These are phyloP conservation scores for Xyrauchen texanus DNA, from an alignment of 2,113 vertebrate genomes.

Conservation along the genomic window DNA sequence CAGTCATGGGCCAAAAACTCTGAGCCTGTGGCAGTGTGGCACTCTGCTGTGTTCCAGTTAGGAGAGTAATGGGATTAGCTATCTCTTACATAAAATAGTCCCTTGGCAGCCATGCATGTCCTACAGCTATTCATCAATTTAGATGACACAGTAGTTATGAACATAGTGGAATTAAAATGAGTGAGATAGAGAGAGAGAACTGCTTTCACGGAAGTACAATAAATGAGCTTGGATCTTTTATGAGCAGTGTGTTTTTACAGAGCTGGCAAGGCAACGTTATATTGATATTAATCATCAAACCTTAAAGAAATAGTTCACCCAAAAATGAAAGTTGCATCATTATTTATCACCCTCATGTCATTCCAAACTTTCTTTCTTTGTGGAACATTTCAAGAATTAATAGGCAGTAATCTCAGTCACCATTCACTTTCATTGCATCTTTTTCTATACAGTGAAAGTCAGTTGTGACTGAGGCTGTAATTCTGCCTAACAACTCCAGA, in stretches of 20 bases:
- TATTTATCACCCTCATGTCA: no score
- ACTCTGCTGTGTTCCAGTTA: constrained; percentile 15
- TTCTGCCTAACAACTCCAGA: no score
- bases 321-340: no score
- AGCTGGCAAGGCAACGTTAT: background rate
- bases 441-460: no score
- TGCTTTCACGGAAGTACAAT: no score
- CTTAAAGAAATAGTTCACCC: no score
- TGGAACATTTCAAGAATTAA: no score
- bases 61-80: constrained; percentile 49
- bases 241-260: background rate
- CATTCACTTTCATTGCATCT: no score
- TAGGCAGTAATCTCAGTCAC: no score
- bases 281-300: background rate
- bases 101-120: constrained; percentile 18
- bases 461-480: no score
- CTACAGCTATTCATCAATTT: background rate
- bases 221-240: background rate
- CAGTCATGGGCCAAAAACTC: constrained; percentile 3
- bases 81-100: constrained; percentile 45
- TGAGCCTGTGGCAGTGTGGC: constrained; percentile 5
- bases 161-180: background rate
- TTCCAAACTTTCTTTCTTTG: no score
- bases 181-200: no score
- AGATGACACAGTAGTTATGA: constrained; percentile 20